Evolutionary conservation across 1,140 invertebrate species (phyloP), one percentile per base, ranked within the genome.

Genomic region (Drosophila sp.): DNA sequence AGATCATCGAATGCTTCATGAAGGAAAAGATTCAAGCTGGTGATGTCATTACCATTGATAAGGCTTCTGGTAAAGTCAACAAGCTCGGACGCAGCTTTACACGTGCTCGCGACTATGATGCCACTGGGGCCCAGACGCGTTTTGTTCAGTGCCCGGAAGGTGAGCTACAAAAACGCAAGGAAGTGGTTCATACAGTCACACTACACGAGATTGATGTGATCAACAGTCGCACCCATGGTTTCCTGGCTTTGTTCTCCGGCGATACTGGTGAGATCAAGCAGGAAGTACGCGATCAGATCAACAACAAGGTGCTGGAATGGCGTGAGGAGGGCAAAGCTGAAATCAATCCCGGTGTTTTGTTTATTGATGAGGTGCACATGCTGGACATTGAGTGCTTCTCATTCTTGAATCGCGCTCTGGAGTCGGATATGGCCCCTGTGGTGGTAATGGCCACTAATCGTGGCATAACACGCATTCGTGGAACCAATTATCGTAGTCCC

Each of bases 361-460:
- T 98, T 78, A 96, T 98, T 80, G 97, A 98, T 80, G 97, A 98
- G 93, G 97, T 98, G 0, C 99, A 99, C 90, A 99, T 99, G 98
- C 92, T 99, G 69, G 99, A 99, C 86, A 98, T 99, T 51, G 98
- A 99, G 92, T 99, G 98, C 91, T 99, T 99, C 93, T 99, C 98
- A 0, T 99, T 97, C 92, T 92, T 99, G 0, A 99, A 99, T 93
- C 94, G 98, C 46, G 98, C 98, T 0, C 92, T 99, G 18, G 99
- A 99, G 91, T 97, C 97, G 76, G 98, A 99, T 83, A 98, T 99
- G 94, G 96, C 98, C 0, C 99, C 99, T 0, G 96, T 99, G 21
- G 95, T 99, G 2, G 98, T 99, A 7, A 99, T 99, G 97, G 99
- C 99, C 1, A 99, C 98, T n/a, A 99, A 99, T 93, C 94, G 98